Evolutionary conservation across 2,888 invertebrate genomes (phyloP).

Genomic region (Torymus aiolomorphi): DNA sequence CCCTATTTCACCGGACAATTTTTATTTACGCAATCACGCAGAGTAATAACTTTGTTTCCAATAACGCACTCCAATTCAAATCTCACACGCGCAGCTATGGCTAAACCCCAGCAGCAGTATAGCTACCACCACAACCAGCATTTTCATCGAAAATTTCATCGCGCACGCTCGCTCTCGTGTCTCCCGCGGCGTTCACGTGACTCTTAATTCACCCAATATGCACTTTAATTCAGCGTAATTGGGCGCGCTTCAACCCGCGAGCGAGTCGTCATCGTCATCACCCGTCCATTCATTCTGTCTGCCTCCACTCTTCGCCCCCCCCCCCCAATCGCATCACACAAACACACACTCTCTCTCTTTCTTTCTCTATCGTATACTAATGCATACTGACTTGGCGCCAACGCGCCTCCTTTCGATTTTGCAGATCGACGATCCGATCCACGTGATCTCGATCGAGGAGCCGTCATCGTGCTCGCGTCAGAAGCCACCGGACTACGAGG

Average conservation of each 20-base stretch:
- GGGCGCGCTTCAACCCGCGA: background rate
- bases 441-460: slow-evolving; percentile 80
- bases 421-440: slow-evolving; percentile 82
- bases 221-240: slow-evolving; percentile 37
- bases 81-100: too few species aligned
- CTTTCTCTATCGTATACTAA: slow-evolving; percentile 2
- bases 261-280: background rate
- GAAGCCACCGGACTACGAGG: slow-evolving; percentile 85
- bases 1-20: too few species aligned
- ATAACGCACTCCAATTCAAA: too few species aligned
- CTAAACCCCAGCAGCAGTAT: too few species aligned
- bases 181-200: background rate
- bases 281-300: background rate
- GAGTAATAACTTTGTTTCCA: too few species aligned
- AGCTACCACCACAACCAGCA: too few species aligned
- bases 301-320: too few species aligned
- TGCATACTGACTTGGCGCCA: slow-evolving; percentile 2
- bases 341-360: background rate
- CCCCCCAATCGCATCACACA: background rate
- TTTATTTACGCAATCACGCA: too few species aligned
- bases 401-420: slow-evolving; percentile 63
- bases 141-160: too few species aligned
- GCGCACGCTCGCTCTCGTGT: background rate
- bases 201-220: slow-evolving; percentile 38
- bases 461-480: slow-evolving; percentile 79